Percentiles rank a stretch among this genome's conserved stretches.
phyloP scores from a whole-genome alignment of 2,113 vertebrate genomes.

The Oncorhynchus nerka region DNA sequence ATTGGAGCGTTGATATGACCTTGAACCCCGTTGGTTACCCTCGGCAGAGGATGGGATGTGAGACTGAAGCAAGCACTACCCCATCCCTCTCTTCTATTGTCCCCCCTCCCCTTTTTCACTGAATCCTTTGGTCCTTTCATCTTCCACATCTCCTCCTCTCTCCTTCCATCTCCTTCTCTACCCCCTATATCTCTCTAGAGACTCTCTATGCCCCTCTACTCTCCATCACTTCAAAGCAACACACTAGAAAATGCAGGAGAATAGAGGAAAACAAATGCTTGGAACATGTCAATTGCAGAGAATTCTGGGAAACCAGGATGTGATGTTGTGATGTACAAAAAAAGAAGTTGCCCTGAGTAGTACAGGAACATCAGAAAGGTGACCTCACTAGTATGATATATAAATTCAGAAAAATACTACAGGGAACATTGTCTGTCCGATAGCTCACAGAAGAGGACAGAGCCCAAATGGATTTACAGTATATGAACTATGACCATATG shows the following conservation, averaged over 20 bases:
- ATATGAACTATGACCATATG: neutral
- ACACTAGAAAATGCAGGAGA: neutral
- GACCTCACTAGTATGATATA: neutral
- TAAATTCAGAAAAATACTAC: neutral
- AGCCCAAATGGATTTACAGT: neutral
- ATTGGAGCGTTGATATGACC: conserved; percentile 31
- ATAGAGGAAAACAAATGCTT: neutral
- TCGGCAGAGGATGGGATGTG: neutral
- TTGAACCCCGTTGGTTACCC: conserved; percentile 25
- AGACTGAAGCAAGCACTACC: conserved; percentile 4
- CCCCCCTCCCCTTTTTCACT: neutral
- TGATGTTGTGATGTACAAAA: too few relatives aligned
- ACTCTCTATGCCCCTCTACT: conserved; percentile 16
- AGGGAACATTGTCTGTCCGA: neutral
- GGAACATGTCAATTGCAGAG: neutral
- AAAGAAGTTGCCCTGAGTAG: neutral
- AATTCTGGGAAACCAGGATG: neutral
- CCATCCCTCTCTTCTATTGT: conserved; percentile 21
- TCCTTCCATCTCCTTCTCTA: conserved; percentile 16
- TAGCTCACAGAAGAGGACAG: neutral
- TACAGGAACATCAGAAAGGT: neutral
- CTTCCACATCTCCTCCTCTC: conserved; percentile 25
- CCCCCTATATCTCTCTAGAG: conserved; percentile 40
- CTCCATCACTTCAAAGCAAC: conserved; percentile 48
- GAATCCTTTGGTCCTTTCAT: conserved; percentile 36